These are phyloP conservation scores for Corythornis cristatus DNA, from an alignment of 2,113 vertebrate genomes.

Conservation along the genomic window DNA sequence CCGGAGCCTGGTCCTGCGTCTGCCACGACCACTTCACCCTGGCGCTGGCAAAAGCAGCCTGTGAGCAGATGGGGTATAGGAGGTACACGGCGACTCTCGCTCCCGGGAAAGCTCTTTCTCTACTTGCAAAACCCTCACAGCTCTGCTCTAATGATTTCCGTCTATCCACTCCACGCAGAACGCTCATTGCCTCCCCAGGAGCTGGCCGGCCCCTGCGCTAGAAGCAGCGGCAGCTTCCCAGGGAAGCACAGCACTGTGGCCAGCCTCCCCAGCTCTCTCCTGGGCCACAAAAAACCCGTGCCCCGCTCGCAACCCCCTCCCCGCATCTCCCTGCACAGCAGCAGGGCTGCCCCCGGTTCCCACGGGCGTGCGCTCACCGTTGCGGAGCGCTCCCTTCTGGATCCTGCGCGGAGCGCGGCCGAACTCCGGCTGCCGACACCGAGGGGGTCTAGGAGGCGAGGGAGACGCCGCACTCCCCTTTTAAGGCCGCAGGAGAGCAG, in stretches of 20 bases:
- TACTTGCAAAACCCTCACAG: accelerated
- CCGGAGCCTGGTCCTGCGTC: slow-evolving; percentile 77
- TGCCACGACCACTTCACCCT: slow-evolving; percentile 82
- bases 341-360: not conserved
- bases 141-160: not conserved
- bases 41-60: slow-evolving; percentile 78
- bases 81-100: slow-evolving; percentile 62
- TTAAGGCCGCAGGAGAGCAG: not conserved
- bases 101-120: not conserved
- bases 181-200: accelerated
- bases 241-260: accelerated
- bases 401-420: not conserved
- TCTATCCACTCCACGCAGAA: accelerated
- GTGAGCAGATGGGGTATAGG: slow-evolving; percentile 86
- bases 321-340: not conserved
- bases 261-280: not conserved
- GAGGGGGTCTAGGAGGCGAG: accelerated
- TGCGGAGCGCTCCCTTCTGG: not conserved
- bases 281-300: accelerated
- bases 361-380: accelerated
- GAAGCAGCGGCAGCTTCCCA: not conserved
- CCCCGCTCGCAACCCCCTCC: not conserved
- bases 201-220: not conserved
- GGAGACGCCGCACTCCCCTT: accelerated
- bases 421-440: accelerated